Percentiles rank a stretch among this genome's conserved stretches.
Conservation (phyloP, 30 jellyfish, hydroid and myxozoan species). For the Aurelia aurita complex sp. Pacific region DNA sequence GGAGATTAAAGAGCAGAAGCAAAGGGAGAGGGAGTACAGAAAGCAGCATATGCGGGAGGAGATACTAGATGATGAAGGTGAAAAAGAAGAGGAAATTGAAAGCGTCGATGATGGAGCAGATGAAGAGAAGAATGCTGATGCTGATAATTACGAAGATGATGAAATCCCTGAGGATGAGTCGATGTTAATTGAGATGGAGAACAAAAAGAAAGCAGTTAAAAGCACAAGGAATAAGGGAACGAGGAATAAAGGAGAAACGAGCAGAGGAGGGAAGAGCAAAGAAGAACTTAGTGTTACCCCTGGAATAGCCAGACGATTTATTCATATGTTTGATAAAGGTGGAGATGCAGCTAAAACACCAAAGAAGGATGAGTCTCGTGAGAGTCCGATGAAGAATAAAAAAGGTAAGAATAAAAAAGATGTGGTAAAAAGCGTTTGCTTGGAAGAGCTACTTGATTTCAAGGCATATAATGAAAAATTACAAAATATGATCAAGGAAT, state of each 20-base stretch:
- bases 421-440: too few relatives aligned
- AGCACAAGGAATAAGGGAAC: background rate
- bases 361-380: background rate
- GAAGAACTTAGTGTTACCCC: conserved; percentile 32
- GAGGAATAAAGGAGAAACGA: background rate
- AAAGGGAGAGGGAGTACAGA: conserved; percentile 54
- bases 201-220: background rate
- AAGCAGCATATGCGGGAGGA: conserved; percentile 15
- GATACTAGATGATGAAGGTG: background rate
- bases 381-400: background rate
- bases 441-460: too few relatives aligned
- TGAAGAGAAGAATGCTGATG: background rate
- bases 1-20: conserved; percentile 58
- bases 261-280: background rate
- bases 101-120: background rate
- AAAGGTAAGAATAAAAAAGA: background rate
- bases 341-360: background rate
- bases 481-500: too few relatives aligned
- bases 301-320: conserved; percentile 54
- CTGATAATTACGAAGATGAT: conserved; percentile 14
- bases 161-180: conserved; percentile 54
- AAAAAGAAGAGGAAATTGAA: background rate
- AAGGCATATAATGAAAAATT: too few relatives aligned
- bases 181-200: conserved; percentile 15
- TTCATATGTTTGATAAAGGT: conserved; percentile 44